phyloP scores from a whole-genome alignment of 2,797 vertebrate species.

The Leptatherina wallacei region DNA sequence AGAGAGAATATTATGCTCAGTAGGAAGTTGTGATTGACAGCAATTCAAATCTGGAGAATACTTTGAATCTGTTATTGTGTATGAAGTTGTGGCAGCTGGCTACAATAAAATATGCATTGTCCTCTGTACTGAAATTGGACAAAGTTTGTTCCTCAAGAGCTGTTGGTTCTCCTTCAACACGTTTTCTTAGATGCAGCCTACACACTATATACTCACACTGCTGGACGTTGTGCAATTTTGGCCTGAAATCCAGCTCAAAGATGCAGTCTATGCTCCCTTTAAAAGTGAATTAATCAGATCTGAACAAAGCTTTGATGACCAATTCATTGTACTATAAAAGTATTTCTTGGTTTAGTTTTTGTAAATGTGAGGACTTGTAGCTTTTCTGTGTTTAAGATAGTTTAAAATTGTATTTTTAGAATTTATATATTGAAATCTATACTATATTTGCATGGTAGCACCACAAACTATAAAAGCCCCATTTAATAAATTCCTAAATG shows the following conservation, averaged over 20 bases:
- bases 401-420: background rate
- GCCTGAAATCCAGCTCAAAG: background rate
- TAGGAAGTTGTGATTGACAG: conserved; percentile 40
- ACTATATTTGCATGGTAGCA: too few relatives aligned
- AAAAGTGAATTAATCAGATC: background rate
- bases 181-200: conserved; percentile 8
- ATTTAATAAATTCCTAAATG: too few relatives aligned
- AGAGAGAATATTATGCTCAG: conserved; percentile 22
- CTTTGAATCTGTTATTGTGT: conserved; percentile 22
- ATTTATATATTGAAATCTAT: background rate
- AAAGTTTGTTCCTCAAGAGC: conserved; percentile 16
- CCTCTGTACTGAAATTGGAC: conserved; percentile 4
- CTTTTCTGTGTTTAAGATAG: background rate
- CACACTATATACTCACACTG: background rate
- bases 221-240: background rate
- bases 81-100: conserved; percentile 20
- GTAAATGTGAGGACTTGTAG: background rate
- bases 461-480: too few relatives aligned
- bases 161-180: conserved; percentile 1
- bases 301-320: background rate
- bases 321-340: background rate
- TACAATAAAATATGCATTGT: conserved; percentile 14
- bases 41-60: conserved; percentile 31
- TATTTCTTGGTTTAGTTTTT: background rate
- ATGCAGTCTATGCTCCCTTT: background rate